phyloP scores from a whole-genome alignment of 2,888 invertebrate genomes.

The Hirtodrosophila alboralis region DNA sequence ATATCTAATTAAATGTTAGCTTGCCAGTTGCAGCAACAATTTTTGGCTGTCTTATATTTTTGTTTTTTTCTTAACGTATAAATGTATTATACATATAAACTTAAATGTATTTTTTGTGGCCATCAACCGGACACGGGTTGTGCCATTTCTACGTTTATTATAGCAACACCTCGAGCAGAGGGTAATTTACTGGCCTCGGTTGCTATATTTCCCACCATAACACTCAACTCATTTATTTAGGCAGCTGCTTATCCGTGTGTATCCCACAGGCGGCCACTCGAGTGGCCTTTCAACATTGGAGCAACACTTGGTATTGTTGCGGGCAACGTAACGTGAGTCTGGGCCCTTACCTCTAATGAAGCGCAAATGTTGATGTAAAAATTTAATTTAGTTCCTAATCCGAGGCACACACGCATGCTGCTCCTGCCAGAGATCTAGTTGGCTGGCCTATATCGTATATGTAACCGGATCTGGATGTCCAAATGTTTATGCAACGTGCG shows the following conservation, averaged over 20 bases:
- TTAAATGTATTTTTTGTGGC: conserved; percentile 7
- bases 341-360: conserved; percentile 68
- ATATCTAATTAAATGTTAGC: conserved; percentile 39
- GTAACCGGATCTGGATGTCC: conserved; percentile 40
- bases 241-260: conserved; percentile 48
- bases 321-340: conserved; percentile 7
- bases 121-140: conserved; percentile 18
- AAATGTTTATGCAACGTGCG: conserved; percentile 76
- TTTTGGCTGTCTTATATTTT: conserved; percentile 9
- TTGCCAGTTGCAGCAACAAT: conserved; percentile 7
- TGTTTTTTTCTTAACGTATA: conserved; percentile 1
- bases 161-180: conserved; percentile 37
- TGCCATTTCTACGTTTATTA: conserved; percentile 2
- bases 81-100: conserved; percentile 12
- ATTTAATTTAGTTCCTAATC: conserved; percentile 76
- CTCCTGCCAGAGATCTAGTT: conserved; percentile 24
- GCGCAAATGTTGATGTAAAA: conserved; percentile 78
- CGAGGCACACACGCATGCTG: conserved; percentile 56
- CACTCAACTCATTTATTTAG: conserved; percentile 68
- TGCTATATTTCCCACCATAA: conserved; percentile 63
- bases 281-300: conserved; percentile 58
- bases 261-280: conserved; percentile 63
- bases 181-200: conserved; percentile 39
- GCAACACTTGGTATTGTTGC: conserved; percentile 62
- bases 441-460: conserved; percentile 11